Percentiles rank a stretch among this genome's conserved stretches.
Evolutionary conservation across 2,888 invertebrate species (phyloP).

Genomic region (Sesia apiformis): DNA sequence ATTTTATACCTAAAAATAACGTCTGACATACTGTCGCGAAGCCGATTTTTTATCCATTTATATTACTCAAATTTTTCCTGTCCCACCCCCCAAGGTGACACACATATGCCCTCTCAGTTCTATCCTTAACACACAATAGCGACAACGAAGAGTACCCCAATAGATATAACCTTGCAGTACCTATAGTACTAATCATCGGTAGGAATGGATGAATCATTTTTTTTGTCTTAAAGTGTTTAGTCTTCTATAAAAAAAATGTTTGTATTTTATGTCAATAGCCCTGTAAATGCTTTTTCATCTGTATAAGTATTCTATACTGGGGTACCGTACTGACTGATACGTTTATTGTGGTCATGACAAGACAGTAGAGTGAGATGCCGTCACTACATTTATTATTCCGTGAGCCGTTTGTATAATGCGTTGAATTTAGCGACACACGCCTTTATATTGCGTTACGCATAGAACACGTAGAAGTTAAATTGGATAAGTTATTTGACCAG

Average conservation of each 20-base stretch:
- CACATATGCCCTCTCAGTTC: background rate
- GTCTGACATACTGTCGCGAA: too few species aligned
- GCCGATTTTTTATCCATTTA: background rate
- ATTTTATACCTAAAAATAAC: too few species aligned
- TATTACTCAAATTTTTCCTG: background rate
- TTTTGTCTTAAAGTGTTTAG: too few species aligned
- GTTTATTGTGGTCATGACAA: background rate
- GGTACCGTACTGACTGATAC: background rate
- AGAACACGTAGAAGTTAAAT: background rate
- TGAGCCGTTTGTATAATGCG: background rate
- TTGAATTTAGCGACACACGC: background rate
- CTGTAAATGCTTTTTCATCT: too few species aligned
- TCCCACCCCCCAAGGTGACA: background rate
- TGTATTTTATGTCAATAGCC: too few species aligned
- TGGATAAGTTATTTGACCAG: too few species aligned
- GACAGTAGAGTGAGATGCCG: background rate
- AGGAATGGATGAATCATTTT: too few species aligned
- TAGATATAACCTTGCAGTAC: background rate
- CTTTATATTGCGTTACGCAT: background rate
- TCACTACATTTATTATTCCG: conserved; percentile 3
- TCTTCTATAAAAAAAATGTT: background rate
- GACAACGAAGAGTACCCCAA: background rate
- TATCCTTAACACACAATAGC: background rate
- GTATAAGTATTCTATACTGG: background rate
- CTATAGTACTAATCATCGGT: too few species aligned